phyloP scores from a whole-genome alignment of 1,140 invertebrate genomes.

The Oryctes rhinoceros region DNA sequence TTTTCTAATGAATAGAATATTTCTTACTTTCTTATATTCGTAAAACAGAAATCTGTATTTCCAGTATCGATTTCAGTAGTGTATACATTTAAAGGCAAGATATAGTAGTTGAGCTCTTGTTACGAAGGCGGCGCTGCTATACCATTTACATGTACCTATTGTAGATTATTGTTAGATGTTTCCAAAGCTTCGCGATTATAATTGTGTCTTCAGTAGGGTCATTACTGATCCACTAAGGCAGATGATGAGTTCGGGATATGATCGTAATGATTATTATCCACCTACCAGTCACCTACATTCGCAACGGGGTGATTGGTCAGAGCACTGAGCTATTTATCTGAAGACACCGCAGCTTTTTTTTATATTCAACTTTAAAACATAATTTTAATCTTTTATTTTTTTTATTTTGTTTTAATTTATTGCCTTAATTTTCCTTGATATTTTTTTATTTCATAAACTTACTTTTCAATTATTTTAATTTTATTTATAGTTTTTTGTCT shows the following conservation, averaged over 20 bases:
- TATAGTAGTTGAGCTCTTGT: not conserved
- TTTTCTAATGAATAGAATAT: too few relatives aligned
- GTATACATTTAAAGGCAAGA: too few relatives aligned
- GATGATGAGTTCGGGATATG: slow-evolving; percentile 39
- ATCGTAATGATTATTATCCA: slow-evolving; percentile 33
- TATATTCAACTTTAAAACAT: not conserved
- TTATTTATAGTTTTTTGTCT: too few relatives aligned
- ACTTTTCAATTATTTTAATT: too few relatives aligned
- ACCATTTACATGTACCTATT: not conserved
- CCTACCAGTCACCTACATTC: slow-evolving; percentile 8
- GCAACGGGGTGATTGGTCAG: slow-evolving; percentile 20
- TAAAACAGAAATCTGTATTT: too few relatives aligned
- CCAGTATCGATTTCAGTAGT: too few relatives aligned
- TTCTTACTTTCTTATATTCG: too few relatives aligned
- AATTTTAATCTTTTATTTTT: not conserved
- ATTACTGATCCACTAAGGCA: slow-evolving; percentile 40
- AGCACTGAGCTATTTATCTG: slow-evolving; percentile 5
- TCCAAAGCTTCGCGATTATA: not conserved
- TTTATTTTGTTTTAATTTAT: not conserved
- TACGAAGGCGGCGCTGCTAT: not conserved
- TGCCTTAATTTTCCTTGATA: too few relatives aligned
- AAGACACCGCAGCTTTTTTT: not conserved
- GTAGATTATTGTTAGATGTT: not conserved
- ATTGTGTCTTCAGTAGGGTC: slow-evolving; percentile 39
- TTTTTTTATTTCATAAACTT: too few relatives aligned